Percentiles rank a stretch among this genome's conserved stretches.
phyloP scores from a whole-genome alignment of 23 tunicate species.

The Halocynthia roretzi region DNA sequence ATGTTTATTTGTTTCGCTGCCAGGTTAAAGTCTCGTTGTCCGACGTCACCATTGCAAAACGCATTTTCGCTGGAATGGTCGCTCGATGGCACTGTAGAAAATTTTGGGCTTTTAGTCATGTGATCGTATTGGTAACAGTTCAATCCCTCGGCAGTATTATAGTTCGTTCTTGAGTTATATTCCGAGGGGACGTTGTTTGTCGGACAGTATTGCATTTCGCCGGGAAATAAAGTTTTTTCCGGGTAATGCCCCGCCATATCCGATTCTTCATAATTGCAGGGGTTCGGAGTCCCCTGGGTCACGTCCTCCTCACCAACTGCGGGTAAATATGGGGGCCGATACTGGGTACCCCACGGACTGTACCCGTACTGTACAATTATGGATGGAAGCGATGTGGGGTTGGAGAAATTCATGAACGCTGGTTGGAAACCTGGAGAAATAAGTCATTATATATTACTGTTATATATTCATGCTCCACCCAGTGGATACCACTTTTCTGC shows the following conservation, averaged over 20 bases:
- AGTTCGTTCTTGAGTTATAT: not conserved
- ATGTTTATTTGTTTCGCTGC: conserved; percentile 1
- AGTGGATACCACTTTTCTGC: too few relatives aligned
- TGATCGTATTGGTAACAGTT: too few relatives aligned
- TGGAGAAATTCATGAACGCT: not conserved
- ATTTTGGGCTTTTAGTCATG: too few relatives aligned
- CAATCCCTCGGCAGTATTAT: not conserved
- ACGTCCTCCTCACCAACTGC: conserved; percentile 78
- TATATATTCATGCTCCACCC: not conserved
- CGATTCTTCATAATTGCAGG: conserved; percentile 1
- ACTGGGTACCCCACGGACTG: conserved; percentile 9
- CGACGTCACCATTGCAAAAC: conserved; percentile 12
- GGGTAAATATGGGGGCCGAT: conserved; percentile 46
- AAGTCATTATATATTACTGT: not conserved
- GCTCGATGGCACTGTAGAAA: not conserved
- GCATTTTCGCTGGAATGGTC: not conserved
- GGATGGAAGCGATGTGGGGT: not conserved
- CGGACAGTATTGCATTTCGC: not conserved
- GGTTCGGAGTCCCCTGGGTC: conserved; percentile 17
- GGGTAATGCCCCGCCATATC: not conserved
- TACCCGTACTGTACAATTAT: conserved; percentile 19
- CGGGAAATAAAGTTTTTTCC: conserved; percentile 4
- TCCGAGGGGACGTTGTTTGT: too few relatives aligned
- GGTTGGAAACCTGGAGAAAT: conserved; percentile 12
- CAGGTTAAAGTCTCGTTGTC: too few relatives aligned